Evolutionary conservation across 2,797 vertebrate species (phyloP), one percentile per base, ranked within the genome.

Genomic region (Sylvia borin): DNA sequence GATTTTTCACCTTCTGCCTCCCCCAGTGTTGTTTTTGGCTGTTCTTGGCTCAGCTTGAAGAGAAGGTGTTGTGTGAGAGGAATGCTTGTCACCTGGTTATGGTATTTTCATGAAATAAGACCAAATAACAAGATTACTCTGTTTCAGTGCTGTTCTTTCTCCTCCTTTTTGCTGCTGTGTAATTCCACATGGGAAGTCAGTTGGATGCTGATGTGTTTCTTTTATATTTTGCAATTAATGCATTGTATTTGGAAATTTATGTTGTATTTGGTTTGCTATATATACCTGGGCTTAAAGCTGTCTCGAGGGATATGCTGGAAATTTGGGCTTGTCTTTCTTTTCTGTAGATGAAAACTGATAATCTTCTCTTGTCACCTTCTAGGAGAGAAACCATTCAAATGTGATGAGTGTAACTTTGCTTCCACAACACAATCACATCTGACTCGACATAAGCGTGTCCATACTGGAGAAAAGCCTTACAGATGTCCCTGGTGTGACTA

Each of bases 401-500:
- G 99, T 96, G 98, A 99, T 92, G 98, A 99, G 90, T 99, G 99
- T 97, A 99, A 98, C 98, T 99, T 99, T 20, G 99, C 99, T 92
- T 99, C 99, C 70, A 99, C 99, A 83, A 99, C 99, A 2, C 99
- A 99, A 88, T 99, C 99, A 6, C 99, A 99, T 98, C 98, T 99
- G 95, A 99, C 99, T 13, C 98, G 99, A 42, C 99, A 99, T 97
- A 99, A 99, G 86, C 99, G 99, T 16, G 99, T 99, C 79, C 99
- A 99, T 98, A 99, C 99, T 3, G 99, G 99, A 91, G 99, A 99
- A 97, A 99, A 99, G 96, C 99, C 99, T 19, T 99, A 99, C 97
- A 98, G 98, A 92, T 99, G 99, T 97, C 99, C 99, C 97, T 99
- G 99, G 99, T 99, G 99, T 97, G 99, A 99, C 97, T 99, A 99